phyloP scores from a whole-genome alignment of 2,888 invertebrate species.

The Macrosiphum euphorbiae region DNA sequence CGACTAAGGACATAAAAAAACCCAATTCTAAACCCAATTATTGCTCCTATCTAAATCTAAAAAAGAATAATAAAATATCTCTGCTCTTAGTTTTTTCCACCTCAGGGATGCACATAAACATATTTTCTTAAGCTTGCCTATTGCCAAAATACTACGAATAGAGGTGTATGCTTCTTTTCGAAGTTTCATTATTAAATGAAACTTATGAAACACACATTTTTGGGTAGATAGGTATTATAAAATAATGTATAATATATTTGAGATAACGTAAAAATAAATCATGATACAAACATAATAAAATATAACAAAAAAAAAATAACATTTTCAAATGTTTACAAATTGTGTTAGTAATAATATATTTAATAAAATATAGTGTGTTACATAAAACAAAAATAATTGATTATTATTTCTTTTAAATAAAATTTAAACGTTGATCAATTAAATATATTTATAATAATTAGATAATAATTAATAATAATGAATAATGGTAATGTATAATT shows the following conservation, averaged over 20 bases:
- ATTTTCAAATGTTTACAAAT: background rate
- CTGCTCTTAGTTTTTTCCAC: background rate
- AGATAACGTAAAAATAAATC: background rate
- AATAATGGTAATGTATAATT: constrained; percentile 28
- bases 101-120: background rate
- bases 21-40: too few relatives aligned
- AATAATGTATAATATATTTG: background rate
- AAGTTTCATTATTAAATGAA: background rate
- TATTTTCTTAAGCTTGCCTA: background rate
- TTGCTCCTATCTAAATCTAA: too few relatives aligned
- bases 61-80: too few relatives aligned
- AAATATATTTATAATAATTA: background rate
- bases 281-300: background rate
- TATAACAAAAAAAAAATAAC: background rate
- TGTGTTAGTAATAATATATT: constrained; percentile 2
- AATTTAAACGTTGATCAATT: constrained; percentile 10
- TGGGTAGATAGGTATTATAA: background rate
- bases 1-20: too few relatives aligned
- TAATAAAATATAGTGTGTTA: background rate
- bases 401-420: background rate
- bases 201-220: background rate
- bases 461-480: constrained; percentile 25
- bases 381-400: constrained; percentile 11
- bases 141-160: background rate
- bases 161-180: background rate